Evolutionary conservation across 2,113 vertebrate genomes (phyloP).

Genomic region (Crotophaga sulcirostris): DNA sequence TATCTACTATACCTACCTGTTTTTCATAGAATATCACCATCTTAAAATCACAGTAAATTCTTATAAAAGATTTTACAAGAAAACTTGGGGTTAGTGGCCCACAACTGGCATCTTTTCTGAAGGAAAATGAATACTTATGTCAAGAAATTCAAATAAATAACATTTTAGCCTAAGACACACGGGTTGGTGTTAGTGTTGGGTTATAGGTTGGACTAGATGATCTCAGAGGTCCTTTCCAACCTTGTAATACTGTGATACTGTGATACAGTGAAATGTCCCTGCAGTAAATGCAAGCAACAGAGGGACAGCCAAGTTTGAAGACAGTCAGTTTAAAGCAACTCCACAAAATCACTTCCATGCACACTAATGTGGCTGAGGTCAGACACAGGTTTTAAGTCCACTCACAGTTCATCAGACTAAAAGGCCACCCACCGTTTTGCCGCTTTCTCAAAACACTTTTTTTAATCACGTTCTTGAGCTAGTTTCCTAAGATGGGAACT

Average conservation of each 20-base stretch:
- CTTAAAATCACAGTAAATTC: background rate
- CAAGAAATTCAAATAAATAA: background rate
- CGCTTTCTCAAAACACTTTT: slow-evolving; percentile 13
- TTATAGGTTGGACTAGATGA: too few species aligned
- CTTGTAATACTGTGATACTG: too few species aligned
- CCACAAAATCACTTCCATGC: background rate
- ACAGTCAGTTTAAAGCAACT: background rate
- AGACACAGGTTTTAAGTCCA: background rate
- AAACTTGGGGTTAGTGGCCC: background rate
- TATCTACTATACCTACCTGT: background rate
- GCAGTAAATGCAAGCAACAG: background rate
- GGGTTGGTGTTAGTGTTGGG: too few species aligned
- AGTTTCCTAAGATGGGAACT: background rate
- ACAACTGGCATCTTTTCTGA: background rate
- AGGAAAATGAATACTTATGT: background rate
- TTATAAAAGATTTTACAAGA: background rate
- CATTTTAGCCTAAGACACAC: background rate
- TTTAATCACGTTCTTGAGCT: background rate
- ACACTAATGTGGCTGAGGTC: background rate
- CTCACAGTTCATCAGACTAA: background rate
- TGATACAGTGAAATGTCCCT: too few species aligned
- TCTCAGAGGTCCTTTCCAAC: too few species aligned
- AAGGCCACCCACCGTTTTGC: background rate
- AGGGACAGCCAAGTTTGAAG: background rate
- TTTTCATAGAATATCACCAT: background rate